phyloP scores from a whole-genome alignment of 2,888 invertebrate species.

The Falcaria lacertinaria region DNA sequence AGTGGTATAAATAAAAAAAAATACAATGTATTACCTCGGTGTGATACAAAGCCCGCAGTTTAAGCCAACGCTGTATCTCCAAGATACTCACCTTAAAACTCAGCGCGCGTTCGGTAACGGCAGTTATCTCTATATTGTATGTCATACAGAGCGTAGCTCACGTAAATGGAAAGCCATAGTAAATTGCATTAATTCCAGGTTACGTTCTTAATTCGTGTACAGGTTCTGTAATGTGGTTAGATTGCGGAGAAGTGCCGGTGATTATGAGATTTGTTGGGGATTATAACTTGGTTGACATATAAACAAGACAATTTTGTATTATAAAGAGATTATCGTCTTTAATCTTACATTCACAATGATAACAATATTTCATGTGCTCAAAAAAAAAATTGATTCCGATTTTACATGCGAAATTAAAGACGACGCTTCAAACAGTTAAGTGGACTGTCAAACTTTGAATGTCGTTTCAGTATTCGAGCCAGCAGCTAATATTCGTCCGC shows the following conservation, averaged over 20 bases:
- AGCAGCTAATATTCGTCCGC: too few species aligned
- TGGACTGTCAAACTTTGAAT: too few species aligned
- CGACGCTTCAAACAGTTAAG: too few species aligned
- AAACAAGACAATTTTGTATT: background rate
- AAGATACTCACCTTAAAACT: constrained; percentile 31
- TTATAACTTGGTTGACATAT: background rate
- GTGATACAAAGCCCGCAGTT: constrained; percentile 14
- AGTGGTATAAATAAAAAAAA: too few species aligned
- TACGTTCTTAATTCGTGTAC: background rate
- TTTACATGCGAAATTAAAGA: too few species aligned
- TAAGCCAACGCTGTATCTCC: constrained; percentile 33
- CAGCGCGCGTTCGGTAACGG: constrained; percentile 23
- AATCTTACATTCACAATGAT: too few species aligned
- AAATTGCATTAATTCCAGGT: background rate
- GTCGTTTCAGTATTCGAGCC: too few species aligned
- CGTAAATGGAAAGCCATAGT: background rate
- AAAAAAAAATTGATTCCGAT: too few species aligned
- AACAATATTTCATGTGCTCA: too few species aligned
- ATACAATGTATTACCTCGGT: too few species aligned
- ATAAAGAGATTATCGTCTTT: too few species aligned
- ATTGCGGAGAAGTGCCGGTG: background rate
- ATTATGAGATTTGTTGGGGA: background rate
- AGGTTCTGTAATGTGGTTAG: background rate
- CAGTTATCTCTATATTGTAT: background rate
- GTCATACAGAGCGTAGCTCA: background rate